A percentile compares a stretch with the other conserved stretches of the same genome.
These are phyloP conservation scores for Epistrophe grossulariae DNA, from an alignment of 2,888 invertebrate species.

Conservation along the genomic window DNA sequence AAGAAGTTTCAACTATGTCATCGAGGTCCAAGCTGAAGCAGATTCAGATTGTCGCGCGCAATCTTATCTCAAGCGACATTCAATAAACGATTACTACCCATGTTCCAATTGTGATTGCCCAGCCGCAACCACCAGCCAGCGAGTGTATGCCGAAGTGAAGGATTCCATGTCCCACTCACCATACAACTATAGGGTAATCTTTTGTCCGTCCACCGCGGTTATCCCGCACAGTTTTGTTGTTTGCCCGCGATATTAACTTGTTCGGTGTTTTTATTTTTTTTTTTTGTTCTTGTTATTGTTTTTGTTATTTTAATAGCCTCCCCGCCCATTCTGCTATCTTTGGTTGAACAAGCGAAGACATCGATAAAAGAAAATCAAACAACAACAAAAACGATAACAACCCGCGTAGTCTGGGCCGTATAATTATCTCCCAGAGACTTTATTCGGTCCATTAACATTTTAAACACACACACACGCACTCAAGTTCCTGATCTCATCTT, in stretches of 20 bases:
- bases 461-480: not conserved
- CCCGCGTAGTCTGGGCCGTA: slow-evolving; percentile 46
- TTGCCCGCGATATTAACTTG: slow-evolving; percentile 65
- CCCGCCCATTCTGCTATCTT: slow-evolving; percentile 24
- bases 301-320: slow-evolving; percentile 12
- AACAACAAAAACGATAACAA: slow-evolving; percentile 57
- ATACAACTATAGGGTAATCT: slow-evolving; percentile 37
- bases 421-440: slow-evolving; percentile 68
- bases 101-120: slow-evolving; percentile 79
- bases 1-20: not conserved
- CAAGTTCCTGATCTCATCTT: not conserved
- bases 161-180: slow-evolving; percentile 58
- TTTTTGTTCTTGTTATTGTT: slow-evolving; percentile 43
- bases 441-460: slow-evolving; percentile 68
- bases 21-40: slow-evolving; percentile 40
- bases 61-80: slow-evolving; percentile 80
- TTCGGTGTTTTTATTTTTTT: slow-evolving; percentile 25
- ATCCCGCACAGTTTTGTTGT: slow-evolving; percentile 60
- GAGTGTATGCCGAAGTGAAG: slow-evolving; percentile 41
- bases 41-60: slow-evolving; percentile 72
- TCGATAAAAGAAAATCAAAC: slow-evolving; percentile 68
- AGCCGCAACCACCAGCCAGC: slow-evolving; percentile 26
- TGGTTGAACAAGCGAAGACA: slow-evolving; percentile 53
- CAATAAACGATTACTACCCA: slow-evolving; percentile 80
- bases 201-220: slow-evolving; percentile 43